Conservation (phyloP, 2,113 vertebrate species). For the Notarius lentiginosus region DNA sequence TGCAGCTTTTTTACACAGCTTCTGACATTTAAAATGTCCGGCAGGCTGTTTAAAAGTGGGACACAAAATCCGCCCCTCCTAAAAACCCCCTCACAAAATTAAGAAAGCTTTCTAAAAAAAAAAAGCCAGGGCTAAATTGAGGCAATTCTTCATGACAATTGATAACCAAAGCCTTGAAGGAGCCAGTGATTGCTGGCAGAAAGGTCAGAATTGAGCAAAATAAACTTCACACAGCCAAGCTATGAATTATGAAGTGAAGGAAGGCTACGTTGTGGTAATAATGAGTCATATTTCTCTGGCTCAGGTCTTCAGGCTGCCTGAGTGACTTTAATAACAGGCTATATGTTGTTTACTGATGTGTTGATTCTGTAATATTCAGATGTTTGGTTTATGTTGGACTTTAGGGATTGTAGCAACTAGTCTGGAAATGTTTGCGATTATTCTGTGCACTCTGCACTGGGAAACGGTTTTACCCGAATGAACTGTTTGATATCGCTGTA, state of each 20-base stretch:
- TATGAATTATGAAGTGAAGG: background rate
- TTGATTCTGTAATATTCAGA: background rate
- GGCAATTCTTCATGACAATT: background rate
- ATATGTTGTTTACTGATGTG: background rate
- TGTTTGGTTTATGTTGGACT: background rate
- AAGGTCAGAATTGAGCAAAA: background rate
- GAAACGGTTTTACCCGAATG: too few relatives aligned
- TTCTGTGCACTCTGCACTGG: too few relatives aligned
- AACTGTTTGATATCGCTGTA: too few relatives aligned
- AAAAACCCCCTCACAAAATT: background rate
- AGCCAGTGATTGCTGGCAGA: background rate
- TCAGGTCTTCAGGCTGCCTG: background rate
- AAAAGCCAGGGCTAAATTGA: background rate
- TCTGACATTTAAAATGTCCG: slow-evolving; percentile 1
- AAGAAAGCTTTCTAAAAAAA: background rate
- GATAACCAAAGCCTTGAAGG: background rate
- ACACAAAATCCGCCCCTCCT: background rate
- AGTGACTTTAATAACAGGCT: background rate
- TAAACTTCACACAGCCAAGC: background rate
- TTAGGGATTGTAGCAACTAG: background rate
- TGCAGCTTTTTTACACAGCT: slow-evolving; percentile 1
- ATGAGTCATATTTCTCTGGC: background rate
- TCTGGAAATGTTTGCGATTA: too few relatives aligned
- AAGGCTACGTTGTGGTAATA: background rate
- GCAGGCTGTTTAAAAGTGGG: background rate